A percentile compares a stretch with the other conserved stretches of the same genome.
phyloP scores from a whole-genome alignment of 2,888 invertebrate genomes.

The Conchocele bisecta region DNA sequence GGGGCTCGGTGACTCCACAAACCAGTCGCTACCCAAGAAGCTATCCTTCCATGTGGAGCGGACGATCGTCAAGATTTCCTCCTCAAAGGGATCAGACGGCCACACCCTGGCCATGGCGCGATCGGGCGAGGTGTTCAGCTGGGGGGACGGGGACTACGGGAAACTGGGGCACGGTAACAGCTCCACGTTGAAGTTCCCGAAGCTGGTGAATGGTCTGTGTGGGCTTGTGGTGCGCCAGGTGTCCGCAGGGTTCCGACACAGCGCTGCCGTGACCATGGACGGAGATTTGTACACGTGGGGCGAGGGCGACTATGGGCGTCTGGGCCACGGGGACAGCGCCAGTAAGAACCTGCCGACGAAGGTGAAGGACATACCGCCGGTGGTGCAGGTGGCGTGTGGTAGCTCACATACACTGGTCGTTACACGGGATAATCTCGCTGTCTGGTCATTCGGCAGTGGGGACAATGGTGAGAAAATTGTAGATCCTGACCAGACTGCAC shows the following conservation, averaged over 20 bases:
- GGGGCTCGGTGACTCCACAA: constrained; percentile 87
- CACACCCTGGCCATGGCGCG: constrained; percentile 87
- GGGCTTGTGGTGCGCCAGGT: constrained; percentile 84
- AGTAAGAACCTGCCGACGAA: constrained; percentile 86
- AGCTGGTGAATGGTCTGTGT: constrained; percentile 85
- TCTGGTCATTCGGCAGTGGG: constrained; percentile 88
- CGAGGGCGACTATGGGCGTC: constrained; percentile 87
- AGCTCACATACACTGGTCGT: constrained; percentile 87
- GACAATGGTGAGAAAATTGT: constrained; percentile 87
- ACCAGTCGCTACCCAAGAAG: constrained; percentile 85
- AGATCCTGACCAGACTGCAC: no score
- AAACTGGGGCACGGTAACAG: constrained; percentile 87
- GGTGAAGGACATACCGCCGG: constrained; percentile 85
- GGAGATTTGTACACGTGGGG: constrained; percentile 88
- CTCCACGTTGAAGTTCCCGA: constrained; percentile 86
- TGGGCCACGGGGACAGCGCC: constrained; percentile 87
- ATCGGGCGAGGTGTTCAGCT: constrained; percentile 87
- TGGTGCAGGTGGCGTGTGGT: constrained; percentile 87
- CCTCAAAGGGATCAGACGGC: constrained; percentile 87
- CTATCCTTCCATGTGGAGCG: constrained; percentile 84
- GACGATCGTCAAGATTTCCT: constrained; percentile 84
- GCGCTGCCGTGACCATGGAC: constrained; percentile 87
- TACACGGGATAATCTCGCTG: constrained; percentile 85
- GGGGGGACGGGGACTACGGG: constrained; percentile 88
- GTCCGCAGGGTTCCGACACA: constrained; percentile 87